Percentiles rank a stretch among this genome's conserved stretches.
These are phyloP conservation scores for Nomia melanderi DNA, from an alignment of 1,140 invertebrate genomes.

Conservation along the genomic window DNA sequence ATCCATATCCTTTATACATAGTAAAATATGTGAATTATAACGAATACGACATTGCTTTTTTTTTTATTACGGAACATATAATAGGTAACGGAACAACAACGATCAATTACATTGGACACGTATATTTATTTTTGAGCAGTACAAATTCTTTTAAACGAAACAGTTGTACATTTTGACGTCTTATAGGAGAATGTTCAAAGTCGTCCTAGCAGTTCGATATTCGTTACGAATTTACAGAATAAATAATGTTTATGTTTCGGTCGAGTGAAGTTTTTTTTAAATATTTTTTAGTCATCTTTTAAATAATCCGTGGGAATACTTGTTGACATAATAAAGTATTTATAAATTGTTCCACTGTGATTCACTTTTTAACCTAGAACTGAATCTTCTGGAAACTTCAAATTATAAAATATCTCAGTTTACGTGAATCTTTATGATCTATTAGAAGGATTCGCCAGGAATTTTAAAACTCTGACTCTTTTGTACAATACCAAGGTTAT, in stretches of 20 bases:
- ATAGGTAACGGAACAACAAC: neutral
- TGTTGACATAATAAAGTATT: conserved; percentile 44
- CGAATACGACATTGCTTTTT: neutral
- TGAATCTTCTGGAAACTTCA: neutral
- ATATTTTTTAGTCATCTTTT: conserved; percentile 28
- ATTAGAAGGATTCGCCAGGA: no score
- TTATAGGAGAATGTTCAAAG: neutral
- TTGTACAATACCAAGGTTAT: neutral
- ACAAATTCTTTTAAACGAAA: neutral
- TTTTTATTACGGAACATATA: neutral
- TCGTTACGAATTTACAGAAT: neutral
- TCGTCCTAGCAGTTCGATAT: neutral
- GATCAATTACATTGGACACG: conserved; percentile 6
- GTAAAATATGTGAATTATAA: conserved; percentile 1
- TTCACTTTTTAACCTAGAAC: conserved; percentile 10
- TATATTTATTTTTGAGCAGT: conserved; percentile 31
- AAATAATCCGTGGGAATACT: conserved; percentile 3
- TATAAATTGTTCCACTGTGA: conserved; percentile 41
- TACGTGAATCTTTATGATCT: conserved; percentile 7
- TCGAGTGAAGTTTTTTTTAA: neutral
- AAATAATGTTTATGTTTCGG: neutral
- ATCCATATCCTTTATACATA: conserved; percentile 14
- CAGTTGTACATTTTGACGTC: neutral
- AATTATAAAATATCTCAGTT: neutral
- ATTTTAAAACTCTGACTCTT: neutral